Conservation (phyloP, 2,888 invertebrate species). For the Sinotaia quadrata region DNA sequence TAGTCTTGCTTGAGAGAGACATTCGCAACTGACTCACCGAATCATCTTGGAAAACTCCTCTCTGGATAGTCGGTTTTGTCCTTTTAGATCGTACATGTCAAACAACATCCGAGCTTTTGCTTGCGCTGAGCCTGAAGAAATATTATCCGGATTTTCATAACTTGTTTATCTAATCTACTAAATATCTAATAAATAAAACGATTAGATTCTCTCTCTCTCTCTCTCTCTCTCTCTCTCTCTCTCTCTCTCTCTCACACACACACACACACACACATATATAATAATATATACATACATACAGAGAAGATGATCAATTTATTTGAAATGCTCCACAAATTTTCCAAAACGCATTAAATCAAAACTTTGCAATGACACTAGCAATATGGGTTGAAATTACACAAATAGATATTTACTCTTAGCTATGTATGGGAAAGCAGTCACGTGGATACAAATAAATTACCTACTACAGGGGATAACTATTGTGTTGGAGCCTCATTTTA, state of each 20-base stretch:
- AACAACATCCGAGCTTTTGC: conserved; percentile 58
- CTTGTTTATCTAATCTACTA: not conserved
- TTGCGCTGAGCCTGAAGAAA: conserved; percentile 46
- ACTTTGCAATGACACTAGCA: too few relatives aligned
- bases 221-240: not conserved
- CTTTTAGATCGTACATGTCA: conserved; percentile 59
- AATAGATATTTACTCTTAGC: too few relatives aligned
- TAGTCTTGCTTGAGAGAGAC: too few relatives aligned
- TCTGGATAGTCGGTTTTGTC: conserved; percentile 46
- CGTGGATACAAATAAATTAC: too few relatives aligned
- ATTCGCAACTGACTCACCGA: not conserved
- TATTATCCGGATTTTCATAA: not conserved
- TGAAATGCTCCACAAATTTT: too few relatives aligned
- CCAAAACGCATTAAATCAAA: too few relatives aligned
- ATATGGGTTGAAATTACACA: too few relatives aligned
- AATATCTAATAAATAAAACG: not conserved
- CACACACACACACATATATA: too few relatives aligned
- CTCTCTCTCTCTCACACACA: not conserved
- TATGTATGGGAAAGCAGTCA: too few relatives aligned
- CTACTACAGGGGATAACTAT: too few relatives aligned
- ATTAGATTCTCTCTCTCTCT: not conserved
- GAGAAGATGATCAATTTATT: too few relatives aligned
- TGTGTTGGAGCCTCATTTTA: too few relatives aligned
- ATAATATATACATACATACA: conserved; percentile 4
- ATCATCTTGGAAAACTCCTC: conserved; percentile 43